These are phyloP conservation scores for Digitonthophagus gazella DNA, from an alignment of 2,888 invertebrate species.

Conservation along the genomic window DNA sequence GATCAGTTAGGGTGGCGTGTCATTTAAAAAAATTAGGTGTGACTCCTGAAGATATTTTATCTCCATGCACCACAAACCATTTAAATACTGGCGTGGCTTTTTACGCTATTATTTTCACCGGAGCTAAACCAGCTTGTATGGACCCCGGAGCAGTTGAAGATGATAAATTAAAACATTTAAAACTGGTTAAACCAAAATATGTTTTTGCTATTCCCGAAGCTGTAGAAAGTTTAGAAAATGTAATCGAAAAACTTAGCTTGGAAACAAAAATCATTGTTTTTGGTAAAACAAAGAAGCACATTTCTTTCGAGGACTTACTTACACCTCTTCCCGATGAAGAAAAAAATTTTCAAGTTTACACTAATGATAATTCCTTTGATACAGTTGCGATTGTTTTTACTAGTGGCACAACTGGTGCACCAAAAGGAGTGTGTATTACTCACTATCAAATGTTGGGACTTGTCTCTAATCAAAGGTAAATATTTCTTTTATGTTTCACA, in stretches of 20 bases:
- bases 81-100: slow-evolving; percentile 48
- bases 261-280: slow-evolving; percentile 28
- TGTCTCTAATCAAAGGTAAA: not conserved
- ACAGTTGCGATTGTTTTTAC: slow-evolving; percentile 29
- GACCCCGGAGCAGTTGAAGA: slow-evolving; percentile 23
- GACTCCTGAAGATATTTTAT: slow-evolving; percentile 47
- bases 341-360: slow-evolving; percentile 27
- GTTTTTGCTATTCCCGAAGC: slow-evolving; percentile 28
- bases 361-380: slow-evolving; percentile 17
- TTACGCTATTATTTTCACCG: slow-evolving; percentile 51
- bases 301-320: slow-evolving; percentile 24
- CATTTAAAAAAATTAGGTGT: slow-evolving; percentile 46
- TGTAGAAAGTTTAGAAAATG: slow-evolving; percentile 20
- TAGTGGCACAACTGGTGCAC: slow-evolving; percentile 33
- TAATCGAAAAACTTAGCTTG: slow-evolving; percentile 23
- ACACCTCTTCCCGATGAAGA: slow-evolving; percentile 22
- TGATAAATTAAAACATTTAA: slow-evolving; percentile 27
- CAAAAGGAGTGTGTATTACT: slow-evolving; percentile 32
- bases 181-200: slow-evolving; percentile 30
- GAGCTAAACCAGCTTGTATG: slow-evolving; percentile 35
- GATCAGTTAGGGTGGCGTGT: slow-evolving; percentile 49
- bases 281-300: slow-evolving; percentile 26
- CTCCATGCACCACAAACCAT: slow-evolving; percentile 50
- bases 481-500: not conserved
- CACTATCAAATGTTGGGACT: not conserved